These are phyloP conservation scores for Bostrychus sinensis DNA, from an alignment of 2,113 vertebrate genomes.

Conservation along the genomic window DNA sequence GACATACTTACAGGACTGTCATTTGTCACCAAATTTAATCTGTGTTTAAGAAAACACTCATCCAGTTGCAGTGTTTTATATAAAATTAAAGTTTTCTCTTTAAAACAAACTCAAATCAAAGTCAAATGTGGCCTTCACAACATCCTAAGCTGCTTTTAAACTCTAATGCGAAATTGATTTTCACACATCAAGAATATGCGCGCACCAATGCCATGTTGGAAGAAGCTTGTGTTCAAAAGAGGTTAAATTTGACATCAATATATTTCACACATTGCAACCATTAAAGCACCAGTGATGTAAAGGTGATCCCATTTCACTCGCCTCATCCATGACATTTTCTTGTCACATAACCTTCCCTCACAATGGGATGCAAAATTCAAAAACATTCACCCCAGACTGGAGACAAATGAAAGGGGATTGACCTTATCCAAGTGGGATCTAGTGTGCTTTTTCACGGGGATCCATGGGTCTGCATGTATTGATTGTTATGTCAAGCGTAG, in stretches of 20 bases:
- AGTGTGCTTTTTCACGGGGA: constrained; percentile 36
- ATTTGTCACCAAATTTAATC: constrained; percentile 41
- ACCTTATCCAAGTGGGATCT: constrained; percentile 54
- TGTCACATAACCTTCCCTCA: constrained; percentile 41
- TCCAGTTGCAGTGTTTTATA: constrained; percentile 17
- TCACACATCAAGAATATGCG: constrained; percentile 25
- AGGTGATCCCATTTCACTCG: constrained; percentile 22
- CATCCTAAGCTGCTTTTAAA: constrained; percentile 18
- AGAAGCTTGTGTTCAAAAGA: constrained; percentile 16
- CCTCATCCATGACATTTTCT: constrained; percentile 15
- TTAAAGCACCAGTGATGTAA: constrained; percentile 8
- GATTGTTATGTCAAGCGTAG: constrained; percentile 64
- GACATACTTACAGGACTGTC: constrained; percentile 7
- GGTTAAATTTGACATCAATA: constrained; percentile 10
- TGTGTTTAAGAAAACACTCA: constrained; percentile 10
- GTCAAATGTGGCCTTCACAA: constrained; percentile 16
- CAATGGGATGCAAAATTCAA: constrained; percentile 43
- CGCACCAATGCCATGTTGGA: constrained; percentile 1
- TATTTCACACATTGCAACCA: constrained; percentile 8
- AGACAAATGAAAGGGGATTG: constrained; percentile 32
- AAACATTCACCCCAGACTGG: constrained; percentile 29
- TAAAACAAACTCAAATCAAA: constrained; percentile 15
- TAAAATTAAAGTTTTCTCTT: constrained; percentile 7
- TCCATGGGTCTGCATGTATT: constrained; percentile 59
- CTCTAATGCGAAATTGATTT: constrained; percentile 29